These are phyloP conservation scores for Ovibos moschatus DNA, from an alignment of 2,113 vertebrate species.

Conservation along the genomic window DNA sequence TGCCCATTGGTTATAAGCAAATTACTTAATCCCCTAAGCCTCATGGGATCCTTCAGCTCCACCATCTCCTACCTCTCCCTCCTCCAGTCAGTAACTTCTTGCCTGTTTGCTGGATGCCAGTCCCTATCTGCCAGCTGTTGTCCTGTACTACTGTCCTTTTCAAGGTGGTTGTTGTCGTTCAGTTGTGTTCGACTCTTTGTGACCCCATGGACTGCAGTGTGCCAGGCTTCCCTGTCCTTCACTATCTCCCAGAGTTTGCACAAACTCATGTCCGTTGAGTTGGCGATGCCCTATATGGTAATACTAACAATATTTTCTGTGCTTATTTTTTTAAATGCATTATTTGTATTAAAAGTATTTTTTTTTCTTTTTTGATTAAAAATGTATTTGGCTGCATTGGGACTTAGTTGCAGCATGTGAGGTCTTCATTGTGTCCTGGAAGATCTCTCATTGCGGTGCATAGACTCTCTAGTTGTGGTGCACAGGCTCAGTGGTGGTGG, in stretches of 20 bases:
- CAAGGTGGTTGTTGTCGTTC: neutral
- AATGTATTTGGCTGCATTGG: neutral
- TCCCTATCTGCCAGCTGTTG: neutral
- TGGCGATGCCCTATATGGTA: accelerated
- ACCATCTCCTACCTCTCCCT: neutral
- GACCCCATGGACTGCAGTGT: neutral
- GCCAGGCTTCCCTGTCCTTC: neutral
- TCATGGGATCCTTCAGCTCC: neutral
- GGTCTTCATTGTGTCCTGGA: neutral
- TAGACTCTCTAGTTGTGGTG: accelerated
- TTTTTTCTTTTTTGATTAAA: neutral
- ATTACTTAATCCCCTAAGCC: neutral
- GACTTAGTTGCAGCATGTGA: neutral
- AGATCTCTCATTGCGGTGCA: neutral
- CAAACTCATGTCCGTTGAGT: neutral
- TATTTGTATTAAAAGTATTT: neutral
- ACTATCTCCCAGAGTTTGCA: neutral
- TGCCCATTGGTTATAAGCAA: neutral
- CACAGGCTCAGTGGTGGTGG: neutral
- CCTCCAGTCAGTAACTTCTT: neutral
- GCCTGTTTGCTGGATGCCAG: neutral
- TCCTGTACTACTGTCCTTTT: neutral
- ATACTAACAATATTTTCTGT: neutral
- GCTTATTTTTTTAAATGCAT: neutral
- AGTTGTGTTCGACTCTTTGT: neutral